These are phyloP conservation scores for Perdita meconis DNA, from an alignment of 2,888 invertebrate species.

Conservation along the genomic window DNA sequence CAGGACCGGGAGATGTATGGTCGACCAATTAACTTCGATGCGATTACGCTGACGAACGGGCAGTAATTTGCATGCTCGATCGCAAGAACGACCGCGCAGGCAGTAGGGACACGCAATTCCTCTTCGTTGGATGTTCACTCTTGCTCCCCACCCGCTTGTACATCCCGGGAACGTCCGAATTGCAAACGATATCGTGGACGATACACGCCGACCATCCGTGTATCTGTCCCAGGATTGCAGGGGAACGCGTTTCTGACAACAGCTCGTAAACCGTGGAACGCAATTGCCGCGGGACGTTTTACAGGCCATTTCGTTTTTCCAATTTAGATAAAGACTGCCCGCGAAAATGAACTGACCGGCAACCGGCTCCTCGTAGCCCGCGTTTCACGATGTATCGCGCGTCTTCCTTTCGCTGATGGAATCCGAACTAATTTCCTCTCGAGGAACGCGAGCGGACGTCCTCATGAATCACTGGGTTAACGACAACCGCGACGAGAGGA, in stretches of 20 bases:
- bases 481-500: no score
- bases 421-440: neutral
- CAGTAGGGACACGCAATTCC: neutral
- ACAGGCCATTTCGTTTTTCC: slow-evolving; percentile 64
- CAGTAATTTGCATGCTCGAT: slow-evolving; percentile 60
- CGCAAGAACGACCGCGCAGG: slow-evolving; percentile 17
- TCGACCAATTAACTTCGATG: no score
- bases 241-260: slow-evolving; percentile 1
- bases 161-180: neutral
- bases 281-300: slow-evolving; percentile 51
- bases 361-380: neutral
- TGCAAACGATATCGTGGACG: slow-evolving; percentile 7
- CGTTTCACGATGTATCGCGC: slow-evolving; percentile 1
- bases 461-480: slow-evolving; percentile 16
- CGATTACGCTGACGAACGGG: slow-evolving; percentile 60
- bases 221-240: slow-evolving; percentile 10
- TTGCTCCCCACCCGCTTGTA: no score
- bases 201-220: neutral
- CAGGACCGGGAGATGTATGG: no score
- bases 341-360: slow-evolving; percentile 40
- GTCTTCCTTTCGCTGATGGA: neutral
- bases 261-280: slow-evolving; percentile 38
- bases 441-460: neutral
- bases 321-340: slow-evolving; percentile 73
- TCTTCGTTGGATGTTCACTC: no score